phyloP scores from a whole-genome alignment of 2,113 vertebrate species.

The Cepphus grylle region DNA sequence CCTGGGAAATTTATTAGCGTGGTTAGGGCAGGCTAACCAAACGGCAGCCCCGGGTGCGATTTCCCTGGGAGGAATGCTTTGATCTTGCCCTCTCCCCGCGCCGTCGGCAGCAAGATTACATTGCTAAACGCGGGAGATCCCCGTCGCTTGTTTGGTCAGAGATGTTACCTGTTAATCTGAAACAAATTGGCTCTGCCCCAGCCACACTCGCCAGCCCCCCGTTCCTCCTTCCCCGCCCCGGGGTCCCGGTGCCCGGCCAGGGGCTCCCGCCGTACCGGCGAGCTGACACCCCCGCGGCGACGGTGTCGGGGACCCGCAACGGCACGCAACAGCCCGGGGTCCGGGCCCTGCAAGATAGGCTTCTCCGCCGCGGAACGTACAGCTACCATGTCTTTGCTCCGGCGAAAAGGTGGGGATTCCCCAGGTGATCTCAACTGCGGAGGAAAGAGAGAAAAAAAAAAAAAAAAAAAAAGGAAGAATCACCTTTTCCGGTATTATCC shows the following conservation, averaged over 20 bases:
- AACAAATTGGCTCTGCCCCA: neutral
- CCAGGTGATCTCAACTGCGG: neutral
- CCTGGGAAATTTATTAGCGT: constrained; percentile 78
- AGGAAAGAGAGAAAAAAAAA: accelerated
- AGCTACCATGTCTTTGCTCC: accelerated
- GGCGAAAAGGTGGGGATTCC: accelerated
- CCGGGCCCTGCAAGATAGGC: accelerated
- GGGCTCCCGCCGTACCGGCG: neutral
- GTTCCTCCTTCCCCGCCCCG: no score
- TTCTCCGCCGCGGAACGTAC: accelerated
- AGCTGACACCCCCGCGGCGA: neutral
- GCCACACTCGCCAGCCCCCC: neutral
- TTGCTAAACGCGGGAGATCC: constrained; percentile 49
- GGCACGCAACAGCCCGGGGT: accelerated
- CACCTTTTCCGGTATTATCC: neutral
- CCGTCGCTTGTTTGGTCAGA: neutral
- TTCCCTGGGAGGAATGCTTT: constrained; percentile 86
- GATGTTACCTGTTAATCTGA: constrained; percentile 36
- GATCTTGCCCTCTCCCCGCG: constrained; percentile 67
- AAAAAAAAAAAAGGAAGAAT: accelerated
- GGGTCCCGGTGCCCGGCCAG: neutral
- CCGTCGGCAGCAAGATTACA: constrained; percentile 38
- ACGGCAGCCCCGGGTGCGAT: constrained; percentile 72
- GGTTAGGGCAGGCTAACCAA: constrained; percentile 79
- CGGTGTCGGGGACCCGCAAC: accelerated